Evolutionary conservation across 1,140 invertebrate species (phyloP), one percentile per base, ranked within the genome.

Genomic region (Cydia amplana): DNA sequence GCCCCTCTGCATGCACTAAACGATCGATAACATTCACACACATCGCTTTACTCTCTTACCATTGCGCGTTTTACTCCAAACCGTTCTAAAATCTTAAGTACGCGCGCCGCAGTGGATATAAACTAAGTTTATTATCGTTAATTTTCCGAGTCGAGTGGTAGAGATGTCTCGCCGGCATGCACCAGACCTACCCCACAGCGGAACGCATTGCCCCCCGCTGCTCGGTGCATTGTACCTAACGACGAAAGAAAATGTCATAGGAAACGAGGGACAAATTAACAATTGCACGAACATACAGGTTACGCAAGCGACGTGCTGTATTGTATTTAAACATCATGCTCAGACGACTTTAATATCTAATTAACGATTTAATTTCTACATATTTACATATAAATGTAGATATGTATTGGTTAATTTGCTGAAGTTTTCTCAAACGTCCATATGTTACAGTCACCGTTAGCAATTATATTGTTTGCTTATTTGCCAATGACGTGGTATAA

Each of bases 121-220:
- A 2, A 36, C 25, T 32, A 7, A 18, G 28, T 16, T 67, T 14
- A 5, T 70, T 70, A n/a, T 40, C 32, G 32, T 3, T 46, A 46
- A 7, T 40, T 32, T 32, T 36, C 16, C 16, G 65, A 43, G 64
- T 75, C 51, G 43, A 28, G 55, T 75, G 72, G 80, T 89, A 81
- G 28, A 46, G 75, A 79, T 77, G 86, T 87, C 85, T 85, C 83
- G 86, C 77, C 83, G 82, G 78, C 82, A 77, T 76, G 76, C 79
- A 74, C 79, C 77, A 78, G 84, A 88, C 88, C 88, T 90, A 87
- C 87, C 86, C 84, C 83, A 90, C 85, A 75, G 77, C 72, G 76
- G 77, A 79, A 75, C 77, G 77, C 76, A 72, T 86, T 89, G 80
- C 79, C 82, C 81, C 77, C 25, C 79, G 81, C 76, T 73, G 76